A percentile compares a stretch with the other conserved stretches of the same genome.
phyloP scores from a whole-genome alignment of 2,888 invertebrate genomes.

The Parnassius mnemosyne region DNA sequence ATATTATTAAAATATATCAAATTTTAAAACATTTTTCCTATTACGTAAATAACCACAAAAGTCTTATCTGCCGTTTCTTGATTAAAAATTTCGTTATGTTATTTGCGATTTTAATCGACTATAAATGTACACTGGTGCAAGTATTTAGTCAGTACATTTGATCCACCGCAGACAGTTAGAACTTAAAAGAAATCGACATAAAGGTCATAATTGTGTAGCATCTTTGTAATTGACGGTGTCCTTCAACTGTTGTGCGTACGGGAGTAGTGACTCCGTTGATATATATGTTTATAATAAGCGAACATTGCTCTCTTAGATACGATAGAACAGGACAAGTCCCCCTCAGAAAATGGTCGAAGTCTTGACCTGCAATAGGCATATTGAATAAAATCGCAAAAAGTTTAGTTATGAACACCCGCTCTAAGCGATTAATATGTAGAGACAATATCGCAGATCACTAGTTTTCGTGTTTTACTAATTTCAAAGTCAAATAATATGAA shows the following conservation, averaged over 20 bases:
- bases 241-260: conserved; percentile 3
- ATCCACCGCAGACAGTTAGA: background rate
- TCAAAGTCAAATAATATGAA: too few relatives aligned
- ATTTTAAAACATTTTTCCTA: background rate
- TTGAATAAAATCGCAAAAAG: background rate
- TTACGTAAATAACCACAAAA: background rate
- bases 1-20: too few relatives aligned
- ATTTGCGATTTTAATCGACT: background rate
- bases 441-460: too few relatives aligned
- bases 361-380: conserved; percentile 16
- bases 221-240: background rate
- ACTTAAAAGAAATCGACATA: background rate
- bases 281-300: conserved; percentile 20
- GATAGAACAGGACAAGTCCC: conserved; percentile 19
- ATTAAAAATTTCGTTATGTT: background rate
- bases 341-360: conserved; percentile 6
- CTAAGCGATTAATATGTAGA: too few relatives aligned
- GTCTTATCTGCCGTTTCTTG: background rate
- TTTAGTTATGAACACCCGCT: background rate
- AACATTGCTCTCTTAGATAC: conserved; percentile 17
- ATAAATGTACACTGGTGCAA: conserved; percentile 2
- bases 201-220: background rate
- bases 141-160: background rate
- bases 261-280: conserved; percentile 21
- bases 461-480: too few relatives aligned